These are phyloP conservation scores for Thymelicus lineola DNA, from an alignment of 2,888 invertebrate genomes.

Conservation along the genomic window DNA sequence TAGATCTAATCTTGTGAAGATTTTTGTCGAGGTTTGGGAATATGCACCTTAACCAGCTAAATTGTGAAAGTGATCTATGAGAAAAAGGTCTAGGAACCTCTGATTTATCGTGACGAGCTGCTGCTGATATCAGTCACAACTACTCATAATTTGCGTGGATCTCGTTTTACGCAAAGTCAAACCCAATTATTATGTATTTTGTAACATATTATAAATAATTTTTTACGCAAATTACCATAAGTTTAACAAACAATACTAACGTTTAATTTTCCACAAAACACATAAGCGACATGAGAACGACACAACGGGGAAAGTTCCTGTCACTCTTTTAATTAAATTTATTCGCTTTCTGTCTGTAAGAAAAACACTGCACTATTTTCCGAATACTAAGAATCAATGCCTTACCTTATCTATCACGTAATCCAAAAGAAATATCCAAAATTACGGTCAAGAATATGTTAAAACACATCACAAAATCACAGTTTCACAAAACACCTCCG, in stretches of 20 bases:
- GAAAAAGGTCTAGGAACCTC: too few relatives aligned
- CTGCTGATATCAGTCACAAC: too few relatives aligned
- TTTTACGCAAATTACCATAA: not conserved
- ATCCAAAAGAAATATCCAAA: conserved; percentile 44
- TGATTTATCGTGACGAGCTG: too few relatives aligned
- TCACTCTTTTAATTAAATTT: conserved; percentile 34
- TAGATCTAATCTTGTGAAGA: too few relatives aligned
- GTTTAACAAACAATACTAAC: not conserved
- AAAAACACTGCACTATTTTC: not conserved
- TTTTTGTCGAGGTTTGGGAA: too few relatives aligned
- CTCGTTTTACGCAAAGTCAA: too few relatives aligned
- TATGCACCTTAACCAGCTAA: too few relatives aligned
- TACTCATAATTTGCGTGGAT: too few relatives aligned
- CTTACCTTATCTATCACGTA: conserved; percentile 47
- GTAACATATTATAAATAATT: too few relatives aligned
- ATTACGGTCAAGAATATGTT: conserved; percentile 21
- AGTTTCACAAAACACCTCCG: conserved; percentile 63
- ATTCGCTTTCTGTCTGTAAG: not conserved
- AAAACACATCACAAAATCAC: conserved; percentile 74
- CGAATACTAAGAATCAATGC: not conserved
- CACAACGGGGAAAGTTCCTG: conserved; percentile 26
- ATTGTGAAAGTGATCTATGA: too few relatives aligned
- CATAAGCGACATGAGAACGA: conserved; percentile 2
- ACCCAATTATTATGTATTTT: too few relatives aligned
- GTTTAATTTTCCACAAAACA: not conserved